Evolutionary conservation across 1,140 invertebrate genomes (phyloP).

Genomic region (Ganaspis sp.): DNA sequence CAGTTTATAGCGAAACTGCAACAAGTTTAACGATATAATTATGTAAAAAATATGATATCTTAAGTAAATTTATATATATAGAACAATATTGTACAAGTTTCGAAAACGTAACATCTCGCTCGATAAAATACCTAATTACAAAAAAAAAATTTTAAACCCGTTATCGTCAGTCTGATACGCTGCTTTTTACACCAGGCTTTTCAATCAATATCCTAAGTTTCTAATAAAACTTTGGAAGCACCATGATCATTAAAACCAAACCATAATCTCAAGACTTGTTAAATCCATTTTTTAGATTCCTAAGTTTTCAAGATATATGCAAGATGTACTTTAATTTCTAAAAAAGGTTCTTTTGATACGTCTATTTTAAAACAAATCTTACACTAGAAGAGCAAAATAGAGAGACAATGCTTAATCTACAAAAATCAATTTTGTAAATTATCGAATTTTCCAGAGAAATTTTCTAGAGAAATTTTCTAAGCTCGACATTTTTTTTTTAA

Average conservation of each 20-base stretch:
- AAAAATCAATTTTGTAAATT: not conserved
- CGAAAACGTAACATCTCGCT: conserved; percentile 40
- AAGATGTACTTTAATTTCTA: not conserved
- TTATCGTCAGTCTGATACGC: conserved; percentile 54
- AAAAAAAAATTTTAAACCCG: not conserved
- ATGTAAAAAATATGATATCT: conserved; percentile 39
- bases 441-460: not conserved
- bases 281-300: conserved; percentile 31
- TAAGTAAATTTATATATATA: conserved; percentile 2
- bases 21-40: conserved; percentile 32
- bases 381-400: too few relatives aligned
- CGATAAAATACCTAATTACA: conserved; percentile 40
- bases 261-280: conserved; percentile 37
- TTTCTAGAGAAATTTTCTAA: too few relatives aligned
- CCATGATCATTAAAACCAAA: conserved; percentile 60
- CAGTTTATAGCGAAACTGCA: conserved; percentile 33
- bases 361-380: conserved; percentile 20
- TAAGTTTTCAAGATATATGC: conserved; percentile 7
- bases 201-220: conserved; percentile 39
- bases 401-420: not conserved
- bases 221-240: conserved; percentile 66
- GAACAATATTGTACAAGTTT: conserved; percentile 41
- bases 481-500: too few relatives aligned
- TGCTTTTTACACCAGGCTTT: conserved; percentile 32
- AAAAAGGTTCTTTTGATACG: not conserved